Percentiles rank a stretch among this genome's conserved stretches.
Conservation (phyloP, 2,888 invertebrate species). For the Adelognathus sp. region DNA sequence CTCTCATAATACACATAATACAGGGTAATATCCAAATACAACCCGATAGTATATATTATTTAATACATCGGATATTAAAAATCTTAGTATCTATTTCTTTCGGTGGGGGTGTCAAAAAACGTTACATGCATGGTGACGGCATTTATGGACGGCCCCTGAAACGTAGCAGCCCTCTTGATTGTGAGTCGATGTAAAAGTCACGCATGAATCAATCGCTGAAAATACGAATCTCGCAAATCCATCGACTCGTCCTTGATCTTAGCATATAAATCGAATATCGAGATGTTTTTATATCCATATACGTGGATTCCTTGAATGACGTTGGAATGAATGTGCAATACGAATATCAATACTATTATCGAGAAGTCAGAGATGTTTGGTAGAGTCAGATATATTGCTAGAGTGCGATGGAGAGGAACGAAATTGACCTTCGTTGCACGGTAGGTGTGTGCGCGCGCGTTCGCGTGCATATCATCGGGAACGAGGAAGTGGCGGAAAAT, state of each 20-base stretch:
- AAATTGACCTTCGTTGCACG: constrained; percentile 18
- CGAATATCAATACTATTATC: constrained; percentile 13
- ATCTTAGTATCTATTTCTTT: too few relatives aligned
- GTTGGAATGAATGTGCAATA: constrained; percentile 1
- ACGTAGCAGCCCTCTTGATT: not conserved
- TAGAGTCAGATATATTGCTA: too few relatives aligned
- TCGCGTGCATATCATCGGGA: constrained; percentile 15
- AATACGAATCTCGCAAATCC: not conserved
- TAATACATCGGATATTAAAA: too few relatives aligned
- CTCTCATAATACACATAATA: too few relatives aligned
- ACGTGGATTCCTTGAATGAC: not conserved
- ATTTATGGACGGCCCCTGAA: too few relatives aligned
- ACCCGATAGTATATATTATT: too few relatives aligned
- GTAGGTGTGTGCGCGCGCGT: constrained; percentile 2
- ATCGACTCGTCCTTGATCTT: constrained; percentile 5
- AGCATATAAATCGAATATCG: constrained; percentile 13
- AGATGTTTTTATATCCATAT: not conserved
- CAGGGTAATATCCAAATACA: too few relatives aligned
- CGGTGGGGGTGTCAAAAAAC: too few relatives aligned
- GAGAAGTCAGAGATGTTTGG: not conserved
- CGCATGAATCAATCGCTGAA: constrained; percentile 15
- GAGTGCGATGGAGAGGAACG: not conserved
- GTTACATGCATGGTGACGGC: too few relatives aligned
- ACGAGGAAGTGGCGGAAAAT: constrained; percentile 47
- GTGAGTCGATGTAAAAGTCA: not conserved